Evolutionary conservation across 2,113 vertebrate species (phyloP).

Genomic region (Acanthisitta chloris): DNA sequence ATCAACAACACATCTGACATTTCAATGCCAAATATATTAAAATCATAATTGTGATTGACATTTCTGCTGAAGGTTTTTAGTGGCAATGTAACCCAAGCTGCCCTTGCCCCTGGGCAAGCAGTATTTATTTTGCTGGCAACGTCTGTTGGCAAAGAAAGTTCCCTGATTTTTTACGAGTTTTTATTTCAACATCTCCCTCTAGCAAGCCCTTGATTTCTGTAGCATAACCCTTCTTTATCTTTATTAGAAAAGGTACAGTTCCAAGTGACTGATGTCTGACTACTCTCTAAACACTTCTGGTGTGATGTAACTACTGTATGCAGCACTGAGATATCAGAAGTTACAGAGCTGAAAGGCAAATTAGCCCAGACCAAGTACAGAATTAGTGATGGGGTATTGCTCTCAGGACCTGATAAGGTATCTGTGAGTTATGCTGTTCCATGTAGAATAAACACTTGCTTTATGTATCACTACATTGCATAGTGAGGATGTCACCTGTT

Average conservation of each 20-base stretch:
- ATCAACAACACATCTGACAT: not conserved
- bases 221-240: not conserved
- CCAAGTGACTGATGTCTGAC: not conserved
- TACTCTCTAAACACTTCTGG: not conserved
- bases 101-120: slow-evolving; percentile 26
- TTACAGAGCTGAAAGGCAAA: not conserved
- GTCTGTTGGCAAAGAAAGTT: not conserved
- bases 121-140: not conserved
- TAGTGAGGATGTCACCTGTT: not conserved
- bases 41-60: slow-evolving; percentile 28
- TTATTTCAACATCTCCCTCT: not conserved
- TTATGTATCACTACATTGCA: not conserved
- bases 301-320: not conserved
- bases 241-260: not conserved
- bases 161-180: not conserved
- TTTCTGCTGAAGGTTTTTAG: slow-evolving; percentile 7
- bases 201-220: not conserved
- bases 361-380: not conserved
- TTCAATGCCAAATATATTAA: slow-evolving; percentile 6
- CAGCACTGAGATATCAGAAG: not conserved
- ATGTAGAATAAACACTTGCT: not conserved
- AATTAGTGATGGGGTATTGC: not conserved
- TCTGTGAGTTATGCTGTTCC: not conserved
- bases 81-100: not conserved
- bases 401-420: not conserved